Evolutionary conservation across 1,140 invertebrate species (phyloP), one percentile per base, ranked within the genome.

Genomic region (Drosophila simulans): DNA sequence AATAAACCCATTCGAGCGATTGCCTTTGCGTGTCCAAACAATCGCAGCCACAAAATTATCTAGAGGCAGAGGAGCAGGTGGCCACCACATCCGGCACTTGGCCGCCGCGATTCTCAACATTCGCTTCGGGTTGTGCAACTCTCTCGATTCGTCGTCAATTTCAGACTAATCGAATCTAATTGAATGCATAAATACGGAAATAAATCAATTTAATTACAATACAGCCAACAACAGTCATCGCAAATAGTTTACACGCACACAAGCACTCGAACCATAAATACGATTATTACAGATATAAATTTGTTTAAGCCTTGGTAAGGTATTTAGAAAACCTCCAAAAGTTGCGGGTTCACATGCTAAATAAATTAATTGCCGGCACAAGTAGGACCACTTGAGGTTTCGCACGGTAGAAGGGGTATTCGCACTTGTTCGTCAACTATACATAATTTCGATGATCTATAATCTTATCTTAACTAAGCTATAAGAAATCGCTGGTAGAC

Each of bases 1-100:
- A 88, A 89, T 88, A 88, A 86, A 86, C 74, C 51, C 49, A 82
- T 82, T 74, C 52, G 66, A 76, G 65, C 53, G 65, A 77, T 80
- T 89, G 63, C 43, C 76, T 69, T 86, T 86, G 82, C 82, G 82
- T 86, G 68, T 71, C 53, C 66, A 71, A 57, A 57, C 68, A 70
- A 71, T 71, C 65, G 82, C 78, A 77, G 75, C 53, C 72, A 58
- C 81, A 57, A 31, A 31, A 54, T 49, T 15, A 25, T 37, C 34
- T 22, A 5, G 42, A 35, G 55, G 7, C 22, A 1, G 3, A 15
- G 55, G 4, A n/a, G 5, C 3, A 25, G 52, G 13, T 15, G 37
- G 42, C 35, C 49, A 27, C 64, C 64, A 74, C 58, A 52, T 45
- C 39, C 52, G 39, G 49, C 70, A 46, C 35, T 37, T 52, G 37